Conservation (phyloP, 1,140 invertebrate species). For the Bombyx mandarina region DNA sequence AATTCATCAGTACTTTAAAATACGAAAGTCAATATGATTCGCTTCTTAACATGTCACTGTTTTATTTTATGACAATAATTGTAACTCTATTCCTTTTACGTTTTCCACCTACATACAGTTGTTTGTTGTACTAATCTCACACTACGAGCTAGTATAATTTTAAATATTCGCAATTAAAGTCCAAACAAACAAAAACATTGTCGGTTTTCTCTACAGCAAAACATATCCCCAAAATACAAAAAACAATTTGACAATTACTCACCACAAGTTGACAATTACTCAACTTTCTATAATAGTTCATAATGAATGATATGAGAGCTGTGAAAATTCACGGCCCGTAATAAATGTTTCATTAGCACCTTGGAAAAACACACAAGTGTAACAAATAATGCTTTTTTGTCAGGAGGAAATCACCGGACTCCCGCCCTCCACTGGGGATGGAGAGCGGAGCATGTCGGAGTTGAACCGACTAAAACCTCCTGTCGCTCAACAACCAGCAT, state of each 20-base stretch:
- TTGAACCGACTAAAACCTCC: too few relatives aligned
- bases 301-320: conserved; percentile 7
- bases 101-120: background rate
- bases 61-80: too few relatives aligned
- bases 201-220: background rate
- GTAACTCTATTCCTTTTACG: background rate
- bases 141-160: background rate
- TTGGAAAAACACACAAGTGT: conserved; percentile 6
- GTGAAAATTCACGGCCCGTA: conserved; percentile 3
- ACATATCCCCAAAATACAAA: background rate
- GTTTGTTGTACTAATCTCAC: background rate
- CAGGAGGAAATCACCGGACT: too few relatives aligned
- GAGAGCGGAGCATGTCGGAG: too few relatives aligned
- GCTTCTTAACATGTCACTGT: too few relatives aligned
- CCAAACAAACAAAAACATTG: background rate
- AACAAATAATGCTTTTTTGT: conserved; percentile 1
- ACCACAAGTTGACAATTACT: background rate
- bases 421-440: too few relatives aligned
- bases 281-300: conserved; percentile 5
- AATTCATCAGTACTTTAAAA: too few relatives aligned
- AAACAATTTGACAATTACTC: background rate
- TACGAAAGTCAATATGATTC: too few relatives aligned
- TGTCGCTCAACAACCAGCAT: too few relatives aligned
- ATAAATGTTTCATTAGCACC: conserved; percentile 9
- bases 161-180: background rate